Evolutionary conservation across 2,113 vertebrate species (phyloP).

Genomic region (Petaurus breviceps): DNA sequence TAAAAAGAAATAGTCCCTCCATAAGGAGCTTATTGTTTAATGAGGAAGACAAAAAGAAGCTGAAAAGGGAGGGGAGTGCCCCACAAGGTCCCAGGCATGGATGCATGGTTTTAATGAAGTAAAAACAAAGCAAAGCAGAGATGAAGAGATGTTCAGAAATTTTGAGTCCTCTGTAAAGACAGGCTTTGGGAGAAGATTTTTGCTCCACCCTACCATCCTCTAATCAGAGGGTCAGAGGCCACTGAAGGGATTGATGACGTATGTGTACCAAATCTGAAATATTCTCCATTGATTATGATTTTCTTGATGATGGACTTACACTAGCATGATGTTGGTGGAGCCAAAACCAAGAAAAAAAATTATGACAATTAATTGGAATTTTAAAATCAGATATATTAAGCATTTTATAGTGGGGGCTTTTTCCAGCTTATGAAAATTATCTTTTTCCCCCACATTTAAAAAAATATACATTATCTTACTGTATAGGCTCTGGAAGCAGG

Average conservation of each 20-base stretch:
- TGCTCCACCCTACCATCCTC: neutral
- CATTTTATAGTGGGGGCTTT: neutral
- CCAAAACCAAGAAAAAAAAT: neutral
- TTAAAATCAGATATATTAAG: neutral
- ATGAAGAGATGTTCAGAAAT: neutral
- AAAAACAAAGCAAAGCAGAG: neutral
- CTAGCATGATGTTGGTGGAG: neutral
- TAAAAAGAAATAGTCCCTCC: no score
- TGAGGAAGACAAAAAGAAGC: no score
- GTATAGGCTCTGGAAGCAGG: constrained; percentile 35
- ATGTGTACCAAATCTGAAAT: neutral
- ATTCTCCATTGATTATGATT: neutral
- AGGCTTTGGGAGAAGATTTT: neutral
- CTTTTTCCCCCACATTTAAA: constrained; percentile 22
- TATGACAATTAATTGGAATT: neutral
- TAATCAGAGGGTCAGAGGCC: neutral
- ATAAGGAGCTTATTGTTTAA: no score
- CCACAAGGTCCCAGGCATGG: no score
- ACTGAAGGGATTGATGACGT: neutral
- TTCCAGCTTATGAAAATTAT: neutral
- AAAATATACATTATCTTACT: constrained; percentile 37
- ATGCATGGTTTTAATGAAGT: no score
- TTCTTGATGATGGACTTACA: neutral
- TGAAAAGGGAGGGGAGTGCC: no score
- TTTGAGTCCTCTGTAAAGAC: neutral